Base-by-base conservation (phyloP, 2,888 invertebrate species). In the Apamea sordens region DNA sequence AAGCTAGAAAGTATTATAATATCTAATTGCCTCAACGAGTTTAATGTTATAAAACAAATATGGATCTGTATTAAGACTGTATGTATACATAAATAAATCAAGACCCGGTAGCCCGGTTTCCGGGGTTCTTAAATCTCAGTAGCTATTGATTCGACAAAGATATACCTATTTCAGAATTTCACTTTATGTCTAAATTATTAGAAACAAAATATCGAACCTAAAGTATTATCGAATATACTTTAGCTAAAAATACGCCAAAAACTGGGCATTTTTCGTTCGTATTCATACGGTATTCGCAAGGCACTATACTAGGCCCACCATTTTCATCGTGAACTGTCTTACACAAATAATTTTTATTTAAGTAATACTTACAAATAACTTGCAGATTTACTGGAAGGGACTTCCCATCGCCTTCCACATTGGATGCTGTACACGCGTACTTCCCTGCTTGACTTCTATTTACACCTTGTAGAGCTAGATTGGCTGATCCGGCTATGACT, bases 371-470 rank as follows among this genome's bases (percentile, higher is more conserved):
- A 99, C 99, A 99, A 98, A 99, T 98, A 91, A 99, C 98, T 97
- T 98, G 98, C 76, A 99, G 97, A 92, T 98, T 97, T 64, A 99
- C 98, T 69, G 97, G 97, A 90, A 98, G 98, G 88, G 99, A 99
- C 91, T 98, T 98, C 18, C 99, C 99, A 90, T 99, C 99, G 1
- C 99, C 99, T 95, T 99, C 99, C 24, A 99, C 98, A 93, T 99
- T 99, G 72, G 98, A 98, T 4, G 99, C 99, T 44, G 98, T 98
- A 94, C 99, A 99, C 59, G 98, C 98, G 94, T 99, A 99, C 95
- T 98, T 98, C 73, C 99, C 99, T 3, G 98, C 98, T 93, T 98
- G 98, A 88, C 97, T 97, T 89, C 98, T 97, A 80, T 98, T 98
- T 65, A 99, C 98, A 74, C 97, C 97, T 94, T 98, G 98, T 83